Percentiles rank a stretch among this genome's conserved stretches.
Conservation (phyloP, 2,888 invertebrate genomes). For the Microctonus hyperodae region DNA sequence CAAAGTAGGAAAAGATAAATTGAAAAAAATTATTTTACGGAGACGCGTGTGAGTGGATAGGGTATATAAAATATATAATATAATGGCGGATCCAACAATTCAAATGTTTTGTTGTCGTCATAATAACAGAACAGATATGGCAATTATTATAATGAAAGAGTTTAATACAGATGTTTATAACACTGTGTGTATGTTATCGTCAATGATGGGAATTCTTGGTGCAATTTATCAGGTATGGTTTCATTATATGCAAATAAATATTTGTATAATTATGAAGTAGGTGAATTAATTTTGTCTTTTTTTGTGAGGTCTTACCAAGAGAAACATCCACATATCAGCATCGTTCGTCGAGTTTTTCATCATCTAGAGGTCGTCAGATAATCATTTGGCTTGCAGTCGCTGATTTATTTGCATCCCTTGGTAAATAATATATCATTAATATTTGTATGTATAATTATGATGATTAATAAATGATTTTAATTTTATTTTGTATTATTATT, state of each 20-base stretch:
- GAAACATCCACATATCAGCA: conserved; percentile 65
- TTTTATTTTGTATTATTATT: background rate
- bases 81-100: conserved; percentile 83
- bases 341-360: conserved; percentile 68
- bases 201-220: conserved; percentile 76
- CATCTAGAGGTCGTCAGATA: conserved; percentile 74
- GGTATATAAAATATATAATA: background rate
- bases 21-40: background rate
- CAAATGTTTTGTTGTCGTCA: conserved; percentile 84
- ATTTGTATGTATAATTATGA: background rate
- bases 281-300: background rate
- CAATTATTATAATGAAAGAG: conserved; percentile 73
- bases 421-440: conserved; percentile 61
- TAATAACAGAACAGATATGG: conserved; percentile 71
- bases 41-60: background rate
- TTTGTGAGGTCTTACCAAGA: conserved; percentile 71
- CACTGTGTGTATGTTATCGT: conserved; percentile 76
- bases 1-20: background rate
- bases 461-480: background rate
- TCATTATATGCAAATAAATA: background rate
- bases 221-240: conserved; percentile 81
- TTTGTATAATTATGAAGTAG: background rate
- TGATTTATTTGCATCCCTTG: conserved; percentile 79
- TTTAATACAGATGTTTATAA: conserved; percentile 81
- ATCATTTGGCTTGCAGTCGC: conserved; percentile 82